Evolutionary conservation across 2,888 invertebrate species (phyloP).

Genomic region (Acleris emargana): DNA sequence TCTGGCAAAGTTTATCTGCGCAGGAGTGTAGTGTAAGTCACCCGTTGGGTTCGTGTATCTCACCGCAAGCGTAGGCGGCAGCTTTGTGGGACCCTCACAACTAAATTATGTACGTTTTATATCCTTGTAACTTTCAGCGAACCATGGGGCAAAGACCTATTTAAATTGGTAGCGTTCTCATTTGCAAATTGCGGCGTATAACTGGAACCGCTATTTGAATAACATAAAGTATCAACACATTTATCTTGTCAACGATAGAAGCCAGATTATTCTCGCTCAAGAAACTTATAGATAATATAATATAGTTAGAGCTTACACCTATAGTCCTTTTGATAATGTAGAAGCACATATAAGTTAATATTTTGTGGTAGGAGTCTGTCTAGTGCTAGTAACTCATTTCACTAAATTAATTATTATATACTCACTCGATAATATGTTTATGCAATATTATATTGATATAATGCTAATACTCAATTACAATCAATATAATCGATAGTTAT

Average conservation of each 20-base stretch:
- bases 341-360: too few species aligned
- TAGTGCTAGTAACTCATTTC: too few species aligned
- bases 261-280: background rate
- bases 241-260: constrained; percentile 1
- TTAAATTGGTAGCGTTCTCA: constrained; percentile 18
- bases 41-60: constrained; percentile 38
- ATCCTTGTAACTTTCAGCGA: constrained; percentile 21
- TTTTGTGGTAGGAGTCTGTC: too few species aligned
- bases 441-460: constrained; percentile 15
- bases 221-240: constrained; percentile 14
- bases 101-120: constrained; percentile 45
- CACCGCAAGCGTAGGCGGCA: constrained; percentile 46
- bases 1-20: constrained; percentile 46
- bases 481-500: constrained; percentile 14
- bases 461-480: constrained; percentile 9
- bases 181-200: constrained; percentile 14
- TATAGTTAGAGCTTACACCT: too few species aligned
- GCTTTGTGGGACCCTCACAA: constrained; percentile 59
- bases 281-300: too few species aligned
- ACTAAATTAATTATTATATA: too few species aligned
- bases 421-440: background rate
- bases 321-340: too few species aligned
- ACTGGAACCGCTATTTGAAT: constrained; percentile 29
- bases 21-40: constrained; percentile 40
- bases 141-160: constrained; percentile 11